Evolutionary conservation across 1,140 invertebrate genomes (phyloP).

Genomic region (Trigoniulus corallinus): DNA sequence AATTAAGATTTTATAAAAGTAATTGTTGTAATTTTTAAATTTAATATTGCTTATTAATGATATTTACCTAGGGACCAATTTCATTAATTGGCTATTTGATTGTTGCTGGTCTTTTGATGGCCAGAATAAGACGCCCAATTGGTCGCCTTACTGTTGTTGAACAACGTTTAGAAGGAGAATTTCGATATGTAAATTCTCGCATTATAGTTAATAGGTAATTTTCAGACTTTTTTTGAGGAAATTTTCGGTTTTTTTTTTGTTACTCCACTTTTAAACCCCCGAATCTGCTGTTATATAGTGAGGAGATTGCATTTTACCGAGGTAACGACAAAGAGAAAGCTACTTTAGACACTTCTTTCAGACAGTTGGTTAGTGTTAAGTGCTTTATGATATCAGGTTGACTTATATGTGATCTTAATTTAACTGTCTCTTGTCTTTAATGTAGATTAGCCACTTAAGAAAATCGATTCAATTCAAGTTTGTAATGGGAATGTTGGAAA

Average conservation of each 20-base stretch:
- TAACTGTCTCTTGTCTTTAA: conserved; percentile 20
- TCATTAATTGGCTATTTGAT: conserved; percentile 73
- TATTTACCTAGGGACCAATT: conserved; percentile 55
- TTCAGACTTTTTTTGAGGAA: background rate
- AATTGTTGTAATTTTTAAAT: background rate
- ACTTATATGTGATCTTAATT: background rate
- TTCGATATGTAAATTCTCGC: conserved; percentile 87
- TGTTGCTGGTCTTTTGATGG: conserved; percentile 61
- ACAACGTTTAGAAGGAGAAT: conserved; percentile 94
- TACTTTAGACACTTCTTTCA: conserved; percentile 71
- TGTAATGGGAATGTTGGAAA: conserved; percentile 85
- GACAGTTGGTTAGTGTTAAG: conserved; percentile 53
- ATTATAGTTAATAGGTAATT: conserved; percentile 71
- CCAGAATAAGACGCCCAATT: conserved; percentile 64
- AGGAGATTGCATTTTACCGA: conserved; percentile 95
- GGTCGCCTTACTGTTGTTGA: conserved; percentile 78
- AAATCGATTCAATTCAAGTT: conserved; percentile 84
- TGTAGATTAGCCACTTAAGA: conserved; percentile 50
- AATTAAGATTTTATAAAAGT: background rate
- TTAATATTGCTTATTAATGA: conserved; percentile 6
- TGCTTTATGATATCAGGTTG: conserved; percentile 1
- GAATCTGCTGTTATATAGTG: conserved; percentile 36
- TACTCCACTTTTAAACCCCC: no score
- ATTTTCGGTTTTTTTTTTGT: background rate
- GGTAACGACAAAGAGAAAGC: conserved; percentile 77